phyloP scores from a whole-genome alignment of 2,888 invertebrate species.

The Folsomia candida region DNA sequence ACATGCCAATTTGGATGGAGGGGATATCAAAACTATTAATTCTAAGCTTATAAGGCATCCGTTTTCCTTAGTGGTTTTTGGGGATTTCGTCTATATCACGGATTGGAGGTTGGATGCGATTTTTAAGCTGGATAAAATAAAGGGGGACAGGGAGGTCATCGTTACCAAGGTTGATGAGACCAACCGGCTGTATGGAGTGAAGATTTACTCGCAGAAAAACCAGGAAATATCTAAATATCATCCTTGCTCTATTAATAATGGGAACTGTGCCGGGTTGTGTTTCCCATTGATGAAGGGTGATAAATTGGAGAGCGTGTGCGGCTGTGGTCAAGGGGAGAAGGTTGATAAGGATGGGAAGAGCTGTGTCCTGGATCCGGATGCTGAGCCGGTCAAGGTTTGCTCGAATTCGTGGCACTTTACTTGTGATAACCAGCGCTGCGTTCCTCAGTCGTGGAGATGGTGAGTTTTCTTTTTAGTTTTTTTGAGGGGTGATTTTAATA shows the following conservation, averaged over 20 bases:
- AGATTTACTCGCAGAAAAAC: constrained; percentile 73
- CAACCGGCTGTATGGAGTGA: constrained; percentile 85
- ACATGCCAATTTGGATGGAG: constrained; percentile 85
- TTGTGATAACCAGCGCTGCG: constrained; percentile 85
- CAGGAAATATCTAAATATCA: constrained; percentile 70
- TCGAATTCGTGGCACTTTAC: constrained; percentile 91
- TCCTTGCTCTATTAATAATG: constrained; percentile 73
- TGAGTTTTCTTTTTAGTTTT: constrained; percentile 4
- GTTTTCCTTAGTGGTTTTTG: constrained; percentile 84
- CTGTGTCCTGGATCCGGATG: constrained; percentile 76
- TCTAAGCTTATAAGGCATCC: constrained; percentile 83
- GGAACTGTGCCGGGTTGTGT: constrained; percentile 91
- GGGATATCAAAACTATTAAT: constrained; percentile 83
- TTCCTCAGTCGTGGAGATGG: constrained; percentile 78
- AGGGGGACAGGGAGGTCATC: constrained; percentile 81
- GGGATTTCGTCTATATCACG: constrained; percentile 90
- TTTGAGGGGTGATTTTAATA: too few relatives aligned
- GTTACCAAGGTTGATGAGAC: constrained; percentile 85
- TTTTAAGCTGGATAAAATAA: constrained; percentile 80
- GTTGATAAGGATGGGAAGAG: constrained; percentile 66
- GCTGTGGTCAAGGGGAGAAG: constrained; percentile 89
- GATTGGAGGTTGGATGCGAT: constrained; percentile 97
- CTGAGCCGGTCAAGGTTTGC: constrained; percentile 83
- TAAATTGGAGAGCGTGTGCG: constrained; percentile 64
- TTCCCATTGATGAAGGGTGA: constrained; percentile 73